Base-by-base conservation (phyloP, 2,888 invertebrate genomes). In the Myopa testacea region DNA sequence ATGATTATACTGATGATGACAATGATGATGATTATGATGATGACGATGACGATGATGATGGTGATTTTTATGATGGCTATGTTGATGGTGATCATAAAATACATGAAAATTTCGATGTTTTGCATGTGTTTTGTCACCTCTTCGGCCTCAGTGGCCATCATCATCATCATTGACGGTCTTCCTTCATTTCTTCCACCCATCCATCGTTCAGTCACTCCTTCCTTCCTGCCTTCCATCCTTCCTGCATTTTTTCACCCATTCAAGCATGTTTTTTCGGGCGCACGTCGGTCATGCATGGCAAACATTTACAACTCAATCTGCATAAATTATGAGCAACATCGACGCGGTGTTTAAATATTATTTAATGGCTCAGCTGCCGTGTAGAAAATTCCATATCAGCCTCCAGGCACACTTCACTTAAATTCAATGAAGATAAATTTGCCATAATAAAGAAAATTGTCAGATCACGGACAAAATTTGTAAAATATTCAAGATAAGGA, bases 51-150 rank as follows among this genome's bases (percentile, higher is more conserved):
- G 8, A 40, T 40, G 40, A 45, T 45, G 45, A 45, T 45, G 45
- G 10, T 45, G 6, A 6, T 10, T 1, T 45, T 45, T 8, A 45
- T 45, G 45, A 45, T 10, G 45, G 4, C 45, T 1, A 45, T 45
- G 45, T 8, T 10, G 45, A 45, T 45, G 6, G 45, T 45, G 45
- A 45, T 10, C 45, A 45, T 45, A 45, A 45, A 45, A 45, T 1
- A 26, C 45, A 45, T 45, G 45, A 45, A 6, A 45, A 45, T 45
- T 45, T 79, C 75, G 71, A 77, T 73, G 76, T 75, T 60, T 78
- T 72, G 81, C 81, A 81, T 78, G 70, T 81, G 81, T 81, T 81
- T 81, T 79, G 79, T 81, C 81, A 81, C 81, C 76, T 78, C 38
- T 14, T 63, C 63, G 14, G n/a, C 34, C 14, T 3, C 58, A n/a